These are phyloP conservation scores for Berghia stephanieae DNA, from an alignment of 1,140 invertebrate species.

Conservation along the genomic window DNA sequence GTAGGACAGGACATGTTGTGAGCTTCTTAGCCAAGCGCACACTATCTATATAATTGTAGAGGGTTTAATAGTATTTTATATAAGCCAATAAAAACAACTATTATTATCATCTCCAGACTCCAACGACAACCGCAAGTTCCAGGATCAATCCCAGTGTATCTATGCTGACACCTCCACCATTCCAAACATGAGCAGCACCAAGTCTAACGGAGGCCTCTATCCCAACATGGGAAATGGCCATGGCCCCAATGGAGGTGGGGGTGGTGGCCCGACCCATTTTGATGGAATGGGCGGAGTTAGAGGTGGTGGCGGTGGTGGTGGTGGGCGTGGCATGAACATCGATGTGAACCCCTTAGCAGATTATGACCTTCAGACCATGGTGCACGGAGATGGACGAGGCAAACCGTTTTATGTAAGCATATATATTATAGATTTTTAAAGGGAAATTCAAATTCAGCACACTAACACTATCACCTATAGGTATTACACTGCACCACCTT, in stretches of 20 bases:
- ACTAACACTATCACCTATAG: no score
- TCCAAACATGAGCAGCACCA: not conserved
- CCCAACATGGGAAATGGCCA: constrained; percentile 47
- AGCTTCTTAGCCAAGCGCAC: no score
- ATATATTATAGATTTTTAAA: constrained; percentile 1
- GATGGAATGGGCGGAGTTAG: no score
- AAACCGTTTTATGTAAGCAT: constrained; percentile 22
- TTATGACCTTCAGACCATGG: constrained; percentile 32
- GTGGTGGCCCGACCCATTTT: not conserved
- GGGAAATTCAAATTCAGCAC: no score
- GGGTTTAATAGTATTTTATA: no score
- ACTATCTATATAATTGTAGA: no score
- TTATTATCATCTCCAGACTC: constrained; percentile 6
- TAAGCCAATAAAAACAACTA: no score
- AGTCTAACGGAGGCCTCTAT: constrained; percentile 41
- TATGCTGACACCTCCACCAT: constrained; percentile 45
- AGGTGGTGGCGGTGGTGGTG: not conserved
- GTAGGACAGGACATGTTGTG: not conserved
- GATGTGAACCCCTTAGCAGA: constrained; percentile 58
- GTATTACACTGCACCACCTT: not conserved
- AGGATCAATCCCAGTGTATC: constrained; percentile 59
- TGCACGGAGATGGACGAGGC: constrained; percentile 8
- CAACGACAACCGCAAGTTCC: constrained; percentile 48
- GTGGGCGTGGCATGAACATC: constrained; percentile 55
- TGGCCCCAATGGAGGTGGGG: constrained; percentile 24